Base-by-base conservation (phyloP, 2,797 vertebrate genomes). In the Thalassophryne amazonica region DNA sequence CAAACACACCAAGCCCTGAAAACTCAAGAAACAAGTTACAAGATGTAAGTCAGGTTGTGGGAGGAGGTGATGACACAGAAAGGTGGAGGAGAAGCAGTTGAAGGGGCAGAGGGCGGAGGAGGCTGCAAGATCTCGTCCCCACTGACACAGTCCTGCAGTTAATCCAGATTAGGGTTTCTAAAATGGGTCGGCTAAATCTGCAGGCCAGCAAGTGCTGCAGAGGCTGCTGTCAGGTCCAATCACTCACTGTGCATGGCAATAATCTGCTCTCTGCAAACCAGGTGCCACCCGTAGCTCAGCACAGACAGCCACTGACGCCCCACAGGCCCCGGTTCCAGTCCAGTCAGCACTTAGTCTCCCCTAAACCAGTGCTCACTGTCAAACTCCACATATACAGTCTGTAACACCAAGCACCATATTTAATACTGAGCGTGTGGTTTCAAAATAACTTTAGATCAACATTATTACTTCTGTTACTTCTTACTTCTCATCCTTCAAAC, bases 101-200 rank as follows among this genome's bases (percentile, higher is more conserved):
- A 74, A 70, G 73, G 69, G 80, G 71, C 57, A 74, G 60, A 8
- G 72, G 53, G 58, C 54, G 75, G 68, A 49, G 61, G 62, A 41
- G 50, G 72, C 53, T 60, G 56, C 17, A n/a, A 3, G 30, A 62
- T 46, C 59, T 60, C 56, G 78, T 87, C 86, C 86, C 81, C 83
- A 86, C 78, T 87, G 86, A 90, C 87, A 90, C 86, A 88, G 84
- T 87, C 76, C 79, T 81, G 86, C 60, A 53, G 73, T 87, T 91
- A 91, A 91, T 91, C 90, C 90, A 91, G 90, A 91, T 91, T 91
- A 91, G 78, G 80, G 73, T 59, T 87, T 88, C 90, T 91, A 91
- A 91, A 91, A 90, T 85, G 82, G 83, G 87, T 81, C 76, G 81
- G 54, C 80, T 90, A 89, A 91, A 91, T 91, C 90, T 89, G 82